Conservation (phyloP, 2,888 invertebrate species). For the Coleophora deauratella region DNA sequence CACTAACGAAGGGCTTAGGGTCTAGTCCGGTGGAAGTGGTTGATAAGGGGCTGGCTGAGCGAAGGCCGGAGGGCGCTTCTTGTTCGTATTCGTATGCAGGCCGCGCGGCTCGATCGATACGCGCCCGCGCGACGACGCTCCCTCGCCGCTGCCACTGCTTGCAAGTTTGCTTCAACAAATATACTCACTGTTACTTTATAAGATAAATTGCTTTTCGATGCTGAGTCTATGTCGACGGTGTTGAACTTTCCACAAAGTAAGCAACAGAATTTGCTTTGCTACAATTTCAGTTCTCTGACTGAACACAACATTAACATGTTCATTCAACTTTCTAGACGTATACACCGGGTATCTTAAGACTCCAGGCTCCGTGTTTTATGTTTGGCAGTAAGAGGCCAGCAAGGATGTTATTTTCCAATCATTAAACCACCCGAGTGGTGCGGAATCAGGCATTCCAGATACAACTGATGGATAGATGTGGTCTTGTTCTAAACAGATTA, state of each 20-base stretch:
- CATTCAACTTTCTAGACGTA: too few species aligned
- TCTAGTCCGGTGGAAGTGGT: conserved; percentile 51
- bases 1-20: conserved; percentile 50
- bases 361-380: too few species aligned
- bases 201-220: conserved; percentile 32
- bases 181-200: conserved; percentile 39
- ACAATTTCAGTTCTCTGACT: too few species aligned
- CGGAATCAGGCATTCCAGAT: not conserved
- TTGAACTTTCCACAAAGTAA: too few species aligned
- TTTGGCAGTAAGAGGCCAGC: conserved; percentile 8
- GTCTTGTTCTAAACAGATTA: not conserved
- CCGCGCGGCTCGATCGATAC: conserved; percentile 67
- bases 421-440: conserved; percentile 22
- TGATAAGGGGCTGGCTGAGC: conserved; percentile 53
- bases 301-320: too few species aligned
- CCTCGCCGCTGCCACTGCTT: conserved; percentile 37
- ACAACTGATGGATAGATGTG: conserved; percentile 1
- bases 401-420: conserved; percentile 32
- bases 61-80: conserved; percentile 59
- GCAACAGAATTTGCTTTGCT: too few species aligned
- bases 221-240: not conserved
- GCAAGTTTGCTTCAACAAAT: conserved; percentile 50
- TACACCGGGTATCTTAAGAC: too few species aligned
- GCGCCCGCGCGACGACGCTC: conserved; percentile 59
- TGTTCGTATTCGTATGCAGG: conserved; percentile 72